A percentile compares a stretch with the other conserved stretches of the same genome.
These are phyloP conservation scores for Myotis planiceps DNA, from an alignment of 2,797 vertebrate species.

Conservation along the genomic window DNA sequence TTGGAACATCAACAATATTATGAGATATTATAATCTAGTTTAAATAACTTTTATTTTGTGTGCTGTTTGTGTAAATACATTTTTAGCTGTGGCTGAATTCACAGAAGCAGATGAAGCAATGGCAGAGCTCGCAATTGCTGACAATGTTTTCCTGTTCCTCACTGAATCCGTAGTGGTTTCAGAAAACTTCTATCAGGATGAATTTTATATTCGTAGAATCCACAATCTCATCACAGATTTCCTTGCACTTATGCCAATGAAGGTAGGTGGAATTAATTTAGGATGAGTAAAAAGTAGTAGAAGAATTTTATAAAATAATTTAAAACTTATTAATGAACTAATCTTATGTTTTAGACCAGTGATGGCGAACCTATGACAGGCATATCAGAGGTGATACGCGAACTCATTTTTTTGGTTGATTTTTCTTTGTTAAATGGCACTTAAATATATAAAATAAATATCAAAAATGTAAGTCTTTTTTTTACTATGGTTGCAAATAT, in stretches of 20 bases:
- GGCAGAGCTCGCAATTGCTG: constrained; percentile 94
- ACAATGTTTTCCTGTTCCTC: constrained; percentile 96
- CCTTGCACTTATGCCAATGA: constrained; percentile 99
- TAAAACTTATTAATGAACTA: neutral
- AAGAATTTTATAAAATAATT: neutral
- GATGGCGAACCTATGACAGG: too few relatives aligned
- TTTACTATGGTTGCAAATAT: too few relatives aligned
- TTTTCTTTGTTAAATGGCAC: too few relatives aligned
- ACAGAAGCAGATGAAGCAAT: constrained; percentile 97
- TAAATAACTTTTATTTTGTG: neutral
- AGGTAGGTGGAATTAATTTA: constrained; percentile 87
- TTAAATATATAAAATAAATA: too few relatives aligned
- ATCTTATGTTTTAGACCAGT: neutral
- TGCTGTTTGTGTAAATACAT: constrained; percentile 46
- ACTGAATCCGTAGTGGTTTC: constrained; percentile 94
- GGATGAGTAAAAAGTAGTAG: neutral
- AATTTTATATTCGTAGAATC: constrained; percentile 96
- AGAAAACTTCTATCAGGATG: constrained; percentile 94
- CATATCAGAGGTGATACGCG: too few relatives aligned
- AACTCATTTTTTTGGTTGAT: too few relatives aligned
- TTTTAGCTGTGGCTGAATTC: constrained; percentile 94
- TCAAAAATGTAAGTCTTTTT: too few relatives aligned
- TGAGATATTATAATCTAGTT: neutral
- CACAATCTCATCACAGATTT: constrained; percentile 98
- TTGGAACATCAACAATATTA: neutral